phyloP scores from a whole-genome alignment of 2,888 invertebrate species.

The Drosophila testacea region DNA sequence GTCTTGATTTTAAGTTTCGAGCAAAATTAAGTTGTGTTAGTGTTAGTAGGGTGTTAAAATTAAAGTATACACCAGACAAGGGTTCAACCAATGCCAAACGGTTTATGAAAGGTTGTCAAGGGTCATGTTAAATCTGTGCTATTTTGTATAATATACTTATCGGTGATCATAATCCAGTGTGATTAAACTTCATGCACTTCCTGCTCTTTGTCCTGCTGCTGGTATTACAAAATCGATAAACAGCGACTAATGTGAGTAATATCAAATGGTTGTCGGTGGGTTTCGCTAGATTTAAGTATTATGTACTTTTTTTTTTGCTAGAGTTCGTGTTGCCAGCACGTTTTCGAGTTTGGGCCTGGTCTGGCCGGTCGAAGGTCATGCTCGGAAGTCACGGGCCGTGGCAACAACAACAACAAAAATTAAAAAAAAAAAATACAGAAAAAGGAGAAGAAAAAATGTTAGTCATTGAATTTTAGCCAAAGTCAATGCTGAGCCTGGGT shows the following conservation, averaged over 20 bases:
- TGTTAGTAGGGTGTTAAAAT: not conserved
- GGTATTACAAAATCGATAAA: constrained; percentile 49
- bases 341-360: constrained; percentile 26
- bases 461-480: constrained; percentile 57
- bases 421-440: no score
- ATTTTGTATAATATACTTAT: constrained; percentile 35
- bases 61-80: not conserved
- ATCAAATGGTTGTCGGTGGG: not conserved
- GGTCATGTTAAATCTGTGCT: constrained; percentile 10
- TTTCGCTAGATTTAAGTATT: constrained; percentile 18
- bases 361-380: constrained; percentile 48
- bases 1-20: no score
- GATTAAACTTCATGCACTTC: constrained; percentile 41
- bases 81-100: constrained; percentile 12
- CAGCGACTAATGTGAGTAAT: constrained; percentile 29
- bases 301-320: constrained; percentile 20
- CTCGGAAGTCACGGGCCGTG: constrained; percentile 33
- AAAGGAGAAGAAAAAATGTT: constrained; percentile 17
- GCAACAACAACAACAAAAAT: not conserved
- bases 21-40: no score
- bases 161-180: constrained; percentile 37
- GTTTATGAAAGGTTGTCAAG: constrained; percentile 5
- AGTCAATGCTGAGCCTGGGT: constrained; percentile 55
- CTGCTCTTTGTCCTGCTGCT: constrained; percentile 6
- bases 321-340: constrained; percentile 33